Evolutionary conservation across 1,140 invertebrate species (phyloP).

Genomic region (Heliothis virescens): DNA sequence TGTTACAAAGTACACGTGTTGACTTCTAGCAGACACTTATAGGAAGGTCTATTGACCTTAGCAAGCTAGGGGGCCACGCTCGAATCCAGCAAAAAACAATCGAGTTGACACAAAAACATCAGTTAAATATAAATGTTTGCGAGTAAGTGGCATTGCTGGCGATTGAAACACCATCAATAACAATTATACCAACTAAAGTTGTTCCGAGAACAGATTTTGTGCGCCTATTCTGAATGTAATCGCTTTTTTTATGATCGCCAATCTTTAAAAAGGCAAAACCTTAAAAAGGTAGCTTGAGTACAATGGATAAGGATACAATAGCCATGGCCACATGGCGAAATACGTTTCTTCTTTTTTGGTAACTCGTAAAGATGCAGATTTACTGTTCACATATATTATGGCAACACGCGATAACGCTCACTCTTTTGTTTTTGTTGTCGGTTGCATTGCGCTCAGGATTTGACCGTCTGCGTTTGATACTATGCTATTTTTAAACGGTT

Average conservation of each 20-base stretch:
- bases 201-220: constrained; percentile 70
- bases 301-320: constrained; percentile 79
- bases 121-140: constrained; percentile 34
- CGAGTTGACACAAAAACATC: constrained; percentile 33
- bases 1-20: neutral
- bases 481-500: too few species aligned
- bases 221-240: constrained; percentile 70
- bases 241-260: constrained; percentile 71
- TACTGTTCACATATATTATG: constrained; percentile 67
- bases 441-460: constrained; percentile 3
- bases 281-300: constrained; percentile 71
- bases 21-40: neutral
- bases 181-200: constrained; percentile 26
- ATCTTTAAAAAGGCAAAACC: constrained; percentile 70
- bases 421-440: constrained; percentile 49
- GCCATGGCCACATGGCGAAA: constrained; percentile 73
- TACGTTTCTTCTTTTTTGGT: constrained; percentile 68
- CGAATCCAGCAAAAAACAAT: constrained; percentile 13
- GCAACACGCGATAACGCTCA: constrained; percentile 64
- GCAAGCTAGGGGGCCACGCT: neutral
- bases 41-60: neutral
- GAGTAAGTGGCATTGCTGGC: constrained; percentile 24
- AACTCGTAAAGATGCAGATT: constrained; percentile 67
- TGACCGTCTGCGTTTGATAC: constrained; percentile 8
- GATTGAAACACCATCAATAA: constrained; percentile 40